Percentiles rank a stretch among this genome's conserved stretches.
Evolutionary conservation across 37 sponge, comb jelly and placozoan species (phyloP).

Genomic region (Agelas oroides): DNA sequence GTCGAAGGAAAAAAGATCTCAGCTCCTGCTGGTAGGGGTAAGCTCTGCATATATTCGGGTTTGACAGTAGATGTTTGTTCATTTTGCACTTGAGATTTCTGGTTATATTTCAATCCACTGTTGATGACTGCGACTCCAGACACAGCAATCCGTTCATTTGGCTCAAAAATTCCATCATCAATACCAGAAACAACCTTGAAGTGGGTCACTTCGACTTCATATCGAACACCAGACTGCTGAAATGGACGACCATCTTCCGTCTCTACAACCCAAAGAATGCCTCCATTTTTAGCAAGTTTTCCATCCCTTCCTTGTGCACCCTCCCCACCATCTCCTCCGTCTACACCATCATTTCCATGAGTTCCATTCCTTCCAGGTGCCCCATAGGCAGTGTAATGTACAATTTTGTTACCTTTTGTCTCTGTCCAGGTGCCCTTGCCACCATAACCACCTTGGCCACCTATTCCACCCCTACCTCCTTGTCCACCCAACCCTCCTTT

Average conservation of each 20-base stretch:
- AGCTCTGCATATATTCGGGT: no score
- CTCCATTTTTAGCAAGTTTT: slow-evolving; percentile 45
- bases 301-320: slow-evolving; percentile 52
- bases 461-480: slow-evolving; percentile 61
- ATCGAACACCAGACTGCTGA: slow-evolving; percentile 47
- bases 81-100: no score
- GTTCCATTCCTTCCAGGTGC: background rate
- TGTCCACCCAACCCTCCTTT: slow-evolving; percentile 52
- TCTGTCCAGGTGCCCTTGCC: background rate
- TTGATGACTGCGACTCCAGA: slow-evolving; percentile 47
- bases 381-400: background rate
- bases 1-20: slow-evolving; percentile 41
- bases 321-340: slow-evolving; percentile 19
- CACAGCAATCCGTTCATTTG: slow-evolving; percentile 75
- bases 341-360: slow-evolving; percentile 13
- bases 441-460: slow-evolving; percentile 48
- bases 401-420: background rate
- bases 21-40: slow-evolving; percentile 67
- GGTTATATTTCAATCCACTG: no score
- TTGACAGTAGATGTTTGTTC: no score
- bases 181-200: slow-evolving; percentile 39
- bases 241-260: slow-evolving; percentile 29
- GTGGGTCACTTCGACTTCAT: slow-evolving; percentile 43
- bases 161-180: slow-evolving; percentile 84
- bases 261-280: slow-evolving; percentile 56